Base-by-base conservation (phyloP, 2,888 invertebrate genomes). In the Cerastis leucographa region DNA sequence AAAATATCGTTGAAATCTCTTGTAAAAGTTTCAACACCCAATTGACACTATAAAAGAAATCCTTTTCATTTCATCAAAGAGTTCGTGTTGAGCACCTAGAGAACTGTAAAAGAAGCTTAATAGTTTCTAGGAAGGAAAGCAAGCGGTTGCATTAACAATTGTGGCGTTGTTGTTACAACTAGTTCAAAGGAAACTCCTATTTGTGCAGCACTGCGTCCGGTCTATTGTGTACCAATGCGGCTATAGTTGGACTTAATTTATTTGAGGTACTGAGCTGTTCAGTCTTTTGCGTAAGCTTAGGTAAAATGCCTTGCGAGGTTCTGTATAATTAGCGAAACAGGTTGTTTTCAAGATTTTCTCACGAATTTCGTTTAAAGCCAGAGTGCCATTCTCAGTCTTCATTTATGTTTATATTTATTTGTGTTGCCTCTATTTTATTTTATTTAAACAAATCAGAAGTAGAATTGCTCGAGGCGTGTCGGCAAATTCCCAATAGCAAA, bases 131-230 rank as follows among this genome's bases (percentile, higher is more conserved):
- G 91, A 93, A 93, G 84, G 83, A 85, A 85, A 87, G 84, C 87
- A 79, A 86, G 85, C 84, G 83, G 90, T 89, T 90, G 89, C 89
- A 90, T 89, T 92, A 93, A 93, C 93, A 93, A 91, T 87, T 87
- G 88, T 85, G 84, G 87, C 85, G 88, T 86, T 88, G 91, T 90
- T 92, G 91, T 91, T 91, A 90, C 88, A 90, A 90, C 91, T 91
- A 92, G 94, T 94, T 95, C 95, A 95, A 95, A 95, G 95, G 95
- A 95, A 96, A 93, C 92, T 89, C 91, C 93, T 94, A 94, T 94
- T 94, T 94, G 93, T 92, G 92, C 92, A 91, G 91, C 89, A 87
- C 89, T 86, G 91, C 94, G 93, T 94, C 95, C 94, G 95, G 92
- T 88, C 91, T 88, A 93, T 93, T 94, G 94, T 92, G 90, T 92